Evolutionary conservation across 2,113 vertebrate species (phyloP), one percentile per base, ranked within the genome.

Genomic region (Dunckerocampus dactyliophorus): DNA sequence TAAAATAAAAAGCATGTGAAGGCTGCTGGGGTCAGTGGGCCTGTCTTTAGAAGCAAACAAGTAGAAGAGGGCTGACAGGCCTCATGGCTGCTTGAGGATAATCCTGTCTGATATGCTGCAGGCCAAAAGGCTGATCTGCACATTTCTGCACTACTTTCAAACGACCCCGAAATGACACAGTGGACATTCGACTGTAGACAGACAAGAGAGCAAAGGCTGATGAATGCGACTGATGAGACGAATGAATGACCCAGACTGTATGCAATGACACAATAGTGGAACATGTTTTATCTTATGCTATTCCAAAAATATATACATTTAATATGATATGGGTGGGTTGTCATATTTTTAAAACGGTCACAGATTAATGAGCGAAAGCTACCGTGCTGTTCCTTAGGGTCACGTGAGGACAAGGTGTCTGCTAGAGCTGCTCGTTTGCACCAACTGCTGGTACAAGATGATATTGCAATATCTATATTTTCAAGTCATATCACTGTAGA

Each of bases 41-140:
- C 42, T 51, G 76, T 81, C 81, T 42, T 56, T 56, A 14, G 54
- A 42, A 42, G 37, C 24, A 75, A 65, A 74, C 74, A 74, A 71
- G 66, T 71, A 45, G 53, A 71, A 67, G 55, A 62, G 69, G 74
- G 61, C 16, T 21, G 65, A 81, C 71, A 64, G 75, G 65, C 60
- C 31, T 2, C n/a, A n/a, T 49, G 76, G 50, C 67, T 72, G 73
- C 70, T 84, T 82, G 80, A 87, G 75, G 79, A 76, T 85, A 81
- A 85, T 85, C 63, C 59, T 74, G 75, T 81, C 74, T 77, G 83
- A 88, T 79, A 64, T 77, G 72, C 62, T 74, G 71, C 51, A 42
- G 72, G 69, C 66, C 61, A 65, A 81, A 82, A 79, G 70, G 79
- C 82, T 84, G 81, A 86, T 88, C 75, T 80, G 83, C 82, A 81